Base-by-base conservation (phyloP, 2,888 invertebrate species). In the Habroteleia sp. region DNA sequence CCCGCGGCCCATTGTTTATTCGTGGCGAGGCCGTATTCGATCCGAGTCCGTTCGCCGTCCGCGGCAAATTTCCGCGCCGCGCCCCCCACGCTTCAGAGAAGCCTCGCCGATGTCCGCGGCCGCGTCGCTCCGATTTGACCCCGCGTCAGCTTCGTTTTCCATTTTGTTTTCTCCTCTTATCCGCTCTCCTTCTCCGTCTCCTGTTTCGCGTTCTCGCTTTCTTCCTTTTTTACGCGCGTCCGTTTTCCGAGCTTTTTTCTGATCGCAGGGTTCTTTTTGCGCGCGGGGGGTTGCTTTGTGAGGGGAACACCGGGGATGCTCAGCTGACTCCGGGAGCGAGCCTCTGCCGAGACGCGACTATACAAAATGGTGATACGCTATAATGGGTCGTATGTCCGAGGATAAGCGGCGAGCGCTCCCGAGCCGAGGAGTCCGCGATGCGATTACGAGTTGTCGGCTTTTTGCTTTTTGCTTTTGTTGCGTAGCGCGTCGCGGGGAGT, bases 1-100 rank as follows among this genome's bases (percentile, higher is more conserved):
- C 52, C 27, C 48, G 41, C 39, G 10, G 16, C 41, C 33, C 63
- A 60, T 65, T 37, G 68, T 74, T 58, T 8, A 48, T 58, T 44
- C 44, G 20, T 23, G 10, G 23, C 33, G 31, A 35, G 44, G 7
- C 14, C 14, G 44, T 7, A 5, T n/a, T 27, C 27, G 3, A 7
- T 7, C 5, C 27, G 27, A 27, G 4, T 27, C 27, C 27, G 27
- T n/a, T n/a, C n/a, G n/a, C n/a, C n/a, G n/a, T n/a, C n/a, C n/a
- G n/a, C n/a, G n/a, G n/a, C n/a, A n/a, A n/a, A n/a, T n/a, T n/a
- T 27, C 3, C 6, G 41, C 31, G 11, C 31, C 31, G 1, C 31
- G 3, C 31, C 11, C 31, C 11, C 31, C 10, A 10, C 31, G 27
- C 3, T 3, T 7, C 27, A 1, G 7, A 27, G 7, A 27, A 27